phyloP scores from a whole-genome alignment of 30 jellyfish, hydroid and myxozoan genomes.

The Hydractinia symbiolongicarpus region DNA sequence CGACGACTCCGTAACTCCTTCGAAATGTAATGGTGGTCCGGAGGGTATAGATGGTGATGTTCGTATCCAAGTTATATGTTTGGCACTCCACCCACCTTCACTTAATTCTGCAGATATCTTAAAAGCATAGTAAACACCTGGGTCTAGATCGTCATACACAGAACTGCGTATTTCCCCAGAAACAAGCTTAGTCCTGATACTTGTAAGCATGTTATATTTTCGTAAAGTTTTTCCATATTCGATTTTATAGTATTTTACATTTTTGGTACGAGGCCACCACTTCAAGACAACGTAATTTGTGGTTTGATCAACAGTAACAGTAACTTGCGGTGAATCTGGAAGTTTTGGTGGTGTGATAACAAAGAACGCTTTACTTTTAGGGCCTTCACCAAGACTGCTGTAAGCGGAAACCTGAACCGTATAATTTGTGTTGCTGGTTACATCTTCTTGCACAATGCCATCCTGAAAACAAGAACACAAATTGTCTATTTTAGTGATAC shows the following conservation, averaged over 20 bases:
- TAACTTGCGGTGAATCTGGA: slow-evolving; percentile 84
- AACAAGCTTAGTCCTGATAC: slow-evolving; percentile 37
- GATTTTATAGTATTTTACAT: slow-evolving; percentile 50
- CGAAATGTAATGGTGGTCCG: slow-evolving; percentile 66
- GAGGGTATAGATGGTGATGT: slow-evolving; percentile 83
- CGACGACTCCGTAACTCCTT: slow-evolving; percentile 82
- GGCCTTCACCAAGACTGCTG: slow-evolving; percentile 83
- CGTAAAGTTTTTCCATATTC: slow-evolving; percentile 75
- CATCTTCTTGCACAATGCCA: slow-evolving; percentile 43
- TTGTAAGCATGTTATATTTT: slow-evolving; percentile 61
- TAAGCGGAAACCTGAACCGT: slow-evolving; percentile 84
- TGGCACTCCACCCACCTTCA: slow-evolving; percentile 67
- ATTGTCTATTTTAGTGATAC: no score
- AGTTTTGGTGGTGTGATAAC: slow-evolving; percentile 75
- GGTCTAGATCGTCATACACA: slow-evolving; percentile 40
- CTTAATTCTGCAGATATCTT: slow-evolving; percentile 62
- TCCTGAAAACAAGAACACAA: slow-evolving; percentile 34
- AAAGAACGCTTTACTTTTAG: slow-evolving; percentile 40
- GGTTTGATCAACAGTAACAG: slow-evolving; percentile 27
- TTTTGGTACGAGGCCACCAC: slow-evolving; percentile 79
- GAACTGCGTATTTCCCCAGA: slow-evolving; percentile 35
- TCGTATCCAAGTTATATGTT: slow-evolving; percentile 48
- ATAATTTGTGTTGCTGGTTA: slow-evolving; percentile 55
- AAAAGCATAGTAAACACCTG: slow-evolving; percentile 87
- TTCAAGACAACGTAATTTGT: slow-evolving; percentile 34